Evolutionary conservation across 1,140 invertebrate species (phyloP).

Genomic region (Drosophila tani): DNA sequence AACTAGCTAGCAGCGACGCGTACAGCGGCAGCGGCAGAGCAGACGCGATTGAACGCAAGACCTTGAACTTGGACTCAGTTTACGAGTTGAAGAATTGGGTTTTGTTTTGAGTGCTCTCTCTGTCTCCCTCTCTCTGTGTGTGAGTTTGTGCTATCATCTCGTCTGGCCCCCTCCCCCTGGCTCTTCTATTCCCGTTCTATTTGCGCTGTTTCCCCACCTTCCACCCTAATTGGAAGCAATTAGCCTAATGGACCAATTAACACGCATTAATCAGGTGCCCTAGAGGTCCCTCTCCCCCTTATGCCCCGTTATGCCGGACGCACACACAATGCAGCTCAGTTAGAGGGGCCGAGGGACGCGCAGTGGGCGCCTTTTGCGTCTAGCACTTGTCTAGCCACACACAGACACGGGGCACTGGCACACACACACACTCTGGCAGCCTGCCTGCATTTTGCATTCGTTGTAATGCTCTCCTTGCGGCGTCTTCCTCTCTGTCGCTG

Average conservation of each 20-base stretch:
- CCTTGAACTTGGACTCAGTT: conserved; percentile 84
- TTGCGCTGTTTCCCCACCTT: background rate
- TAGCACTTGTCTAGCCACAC: conserved; percentile 73
- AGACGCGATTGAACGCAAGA: conserved; percentile 73
- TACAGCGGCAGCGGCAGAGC: conserved; percentile 22
- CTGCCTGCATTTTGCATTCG: conserved; percentile 30
- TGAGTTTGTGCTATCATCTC: background rate
- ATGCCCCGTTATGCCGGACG: conserved; percentile 23
- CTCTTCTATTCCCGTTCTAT: conserved; percentile 6
- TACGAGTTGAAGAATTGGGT: conserved; percentile 78
- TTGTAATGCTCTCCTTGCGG: conserved; percentile 62
- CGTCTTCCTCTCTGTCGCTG: conserved; percentile 20
- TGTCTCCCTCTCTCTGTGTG: conserved; percentile 14
- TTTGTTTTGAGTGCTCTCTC: conserved; percentile 77
- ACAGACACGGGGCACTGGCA: conserved; percentile 20
- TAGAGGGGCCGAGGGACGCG: background rate
- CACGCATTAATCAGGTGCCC: conserved; percentile 48
- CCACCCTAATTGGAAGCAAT: conserved; percentile 34
- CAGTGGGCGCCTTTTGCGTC: conserved; percentile 32
- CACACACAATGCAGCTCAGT: conserved; percentile 17
- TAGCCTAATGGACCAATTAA: conserved; percentile 56
- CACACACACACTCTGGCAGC: conserved; percentile 13
- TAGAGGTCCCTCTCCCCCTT: background rate
- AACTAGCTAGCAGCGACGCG: conserved; percentile 47
- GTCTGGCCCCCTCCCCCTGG: background rate